Base-by-base conservation (phyloP, 23 tunicate species). In the Ascidia mentula region DNA sequence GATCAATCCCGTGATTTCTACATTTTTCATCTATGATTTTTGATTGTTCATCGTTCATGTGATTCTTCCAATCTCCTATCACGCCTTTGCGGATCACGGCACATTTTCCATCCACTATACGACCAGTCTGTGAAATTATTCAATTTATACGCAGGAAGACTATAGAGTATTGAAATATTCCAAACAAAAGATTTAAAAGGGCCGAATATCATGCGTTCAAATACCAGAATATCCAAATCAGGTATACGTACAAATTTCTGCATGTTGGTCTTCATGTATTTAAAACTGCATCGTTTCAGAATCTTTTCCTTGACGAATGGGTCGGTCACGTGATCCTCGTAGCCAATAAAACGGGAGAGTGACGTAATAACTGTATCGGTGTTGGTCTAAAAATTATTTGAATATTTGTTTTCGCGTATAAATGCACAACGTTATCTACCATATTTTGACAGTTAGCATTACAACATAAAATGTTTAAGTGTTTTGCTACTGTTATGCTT, bases 371-470 rank as follows among this genome's bases (percentile, higher is more conserved):
- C 75, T 36, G 75, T 28, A 18, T 35, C 18, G 4, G 75, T 71
- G 38, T 71, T 36, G 30, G 75, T 71, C 75, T 71, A 36, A 71
- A 71, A 69, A 69, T n/a, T n/a, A n/a, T n/a, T n/a, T n/a, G n/a
- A n/a, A n/a, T n/a, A n/a, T n/a, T n/a, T n/a, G n/a, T n/a, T n/a
- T n/a, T n/a, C n/a, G n/a, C n/a, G n/a, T n/a, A n/a, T n/a, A n/a
- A n/a, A n/a, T n/a, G n/a, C n/a, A n/a, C n/a, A n/a, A n/a, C n/a
- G n/a, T n/a, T n/a, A n/a, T n/a, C n/a, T n/a, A n/a, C n/a, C n/a
- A n/a, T n/a, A n/a, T n/a, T n/a, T n/a, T n/a, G n/a, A n/a, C n/a
- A n/a, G n/a, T n/a, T n/a, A n/a, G n/a, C n/a, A n/a, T n/a, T n/a
- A n/a, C n/a, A n/a, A n/a, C n/a, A n/a, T n/a, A n/a, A n/a, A n/a